Evolutionary conservation across 64 coral and sea anemone genomes (phyloP), one percentile per base, ranked within the genome.

Genomic region (Actinia equina): DNA sequence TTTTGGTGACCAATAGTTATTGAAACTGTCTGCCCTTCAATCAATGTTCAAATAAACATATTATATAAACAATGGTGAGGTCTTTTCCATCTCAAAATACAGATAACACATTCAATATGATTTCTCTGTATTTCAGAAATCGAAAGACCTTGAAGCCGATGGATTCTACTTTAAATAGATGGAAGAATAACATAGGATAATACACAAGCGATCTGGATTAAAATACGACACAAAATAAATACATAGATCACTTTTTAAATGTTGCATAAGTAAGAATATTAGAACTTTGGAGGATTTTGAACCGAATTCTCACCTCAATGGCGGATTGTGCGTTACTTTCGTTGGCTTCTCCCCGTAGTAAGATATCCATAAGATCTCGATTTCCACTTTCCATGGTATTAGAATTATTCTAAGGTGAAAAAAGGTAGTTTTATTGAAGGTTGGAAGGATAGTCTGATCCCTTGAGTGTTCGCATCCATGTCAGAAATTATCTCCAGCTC

Each of bases 321-420:
- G 78, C 6, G 23, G 44, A 44, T 23, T 81, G 78, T 49, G 78
- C 22, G 8, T 22, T 37, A 19, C 18, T 81, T 52, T 81, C 78
- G 1, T 2, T 49, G 20, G 15, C 45, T 81, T 52, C 78, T 22
- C 44, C 78, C 6, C 45, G 78, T 81, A 81, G 78, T 15, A 81
- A 52, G 18, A 81, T 81, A 51, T 81, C 49, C 78, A 81, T 81
- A 9, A 81, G 22, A n/a, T 81, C 49, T 49, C 49, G 78, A 37
- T 52, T 81, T 16, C 78, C 78, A 81, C 78, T 81, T 17, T 81
- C 78, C 78, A 81, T 81, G 44, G 16, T 23, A 22, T 16, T 20
- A 20, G n/a, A 37, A 18, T 52, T 81, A 51, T 51, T 22, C 18
- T 51, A 37, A 52, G 19, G 43, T 20, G 19, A 18, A 81, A 20